Base-by-base conservation (phyloP, 2,797 vertebrate genomes). In the Silurus lanzhouensis region DNA sequence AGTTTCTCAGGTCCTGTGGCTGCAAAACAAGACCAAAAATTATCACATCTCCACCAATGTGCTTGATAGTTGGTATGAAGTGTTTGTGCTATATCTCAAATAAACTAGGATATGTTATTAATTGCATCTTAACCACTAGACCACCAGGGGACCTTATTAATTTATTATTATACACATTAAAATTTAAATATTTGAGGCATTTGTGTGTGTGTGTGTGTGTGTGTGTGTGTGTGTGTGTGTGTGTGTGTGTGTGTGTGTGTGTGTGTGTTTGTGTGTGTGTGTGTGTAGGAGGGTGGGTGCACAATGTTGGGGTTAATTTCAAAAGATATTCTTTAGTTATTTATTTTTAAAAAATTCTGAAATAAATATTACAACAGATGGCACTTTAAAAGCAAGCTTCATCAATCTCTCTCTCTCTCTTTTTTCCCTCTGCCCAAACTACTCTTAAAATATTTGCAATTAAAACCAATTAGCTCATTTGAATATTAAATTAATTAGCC, bases 401-500 rank as follows among this genome's bases (percentile, higher is more conserved):
- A 96, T 96, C 94, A 95, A 94, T 96, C 95, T 95, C 12, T 77
- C 7, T 38, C 22, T 96, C 94, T 95, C 94, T 96, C n/a, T 95
- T 95, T 55, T 22, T 8, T 93, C 93, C 92, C 84, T 91, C 15
- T 52, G 17, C 5, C 25, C 88, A 93, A 95, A 93, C 91, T 93
- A 91, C 91, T 95, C 95, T 95, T 95, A 95, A 93, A 91, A 92
- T 96, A 96, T 96, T 96, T 96, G 94, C 95, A 96, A 94, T 95
- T 96, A 94, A 95, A 94, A 95, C 89, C 93, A 94, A 93, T 92
- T 92, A 93, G 92, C 96, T 96, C 94, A 95, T 96, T 96, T 96
- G 93, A 97, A 96, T 96, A 96, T 94, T 93, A 95, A 95, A 97
- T 97, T 96, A 96, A 97, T 97, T 96, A 96, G 94, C 79, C 91